Evolutionary conservation across 2,888 invertebrate genomes (phyloP).

Genomic region (Zeuzera pyrina): DNA sequence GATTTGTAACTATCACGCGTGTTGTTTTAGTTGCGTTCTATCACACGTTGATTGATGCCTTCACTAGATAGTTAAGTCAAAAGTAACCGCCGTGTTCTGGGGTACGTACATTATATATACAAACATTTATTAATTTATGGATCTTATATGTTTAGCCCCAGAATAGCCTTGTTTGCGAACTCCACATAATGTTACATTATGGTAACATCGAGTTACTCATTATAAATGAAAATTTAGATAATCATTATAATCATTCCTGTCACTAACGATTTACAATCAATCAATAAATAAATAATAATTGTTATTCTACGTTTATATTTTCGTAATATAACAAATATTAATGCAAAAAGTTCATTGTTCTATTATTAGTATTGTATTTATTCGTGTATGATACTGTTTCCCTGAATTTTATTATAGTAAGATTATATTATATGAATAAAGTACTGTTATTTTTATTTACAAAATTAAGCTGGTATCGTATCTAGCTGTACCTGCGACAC

Average conservation of each 20-base stretch:
- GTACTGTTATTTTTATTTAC: slow-evolving; percentile 27
- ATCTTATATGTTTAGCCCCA: too few species aligned
- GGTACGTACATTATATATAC: too few species aligned
- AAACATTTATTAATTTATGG: too few species aligned
- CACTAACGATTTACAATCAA: slow-evolving; percentile 35
- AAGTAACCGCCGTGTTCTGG: too few species aligned
- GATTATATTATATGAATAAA: slow-evolving; percentile 64
- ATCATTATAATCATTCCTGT: slow-evolving; percentile 66
- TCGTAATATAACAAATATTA: slow-evolving; percentile 38
- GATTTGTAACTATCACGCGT: slow-evolving; percentile 37
- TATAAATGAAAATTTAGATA: slow-evolving; percentile 31
- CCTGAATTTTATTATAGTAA: slow-evolving; percentile 69
- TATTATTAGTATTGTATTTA: slow-evolving; percentile 70
- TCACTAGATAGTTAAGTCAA: slow-evolving; percentile 37
- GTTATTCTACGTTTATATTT: slow-evolving; percentile 40
- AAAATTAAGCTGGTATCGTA: neutral
- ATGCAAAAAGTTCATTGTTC: slow-evolving; percentile 49
- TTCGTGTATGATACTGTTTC: slow-evolving; percentile 71
- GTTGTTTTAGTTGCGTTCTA: slow-evolving; percentile 43
- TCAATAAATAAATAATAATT: slow-evolving; percentile 40
- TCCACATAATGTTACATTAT: slow-evolving; percentile 29
- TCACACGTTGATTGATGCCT: slow-evolving; percentile 57
- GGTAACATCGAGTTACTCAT: slow-evolving; percentile 29
- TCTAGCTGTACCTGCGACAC: too few species aligned
- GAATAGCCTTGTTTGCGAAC: slow-evolving; percentile 14